Base-by-base conservation (phyloP, 35 echinoderm and acorn worm species). In the Eucidaris tribuloides region DNA sequence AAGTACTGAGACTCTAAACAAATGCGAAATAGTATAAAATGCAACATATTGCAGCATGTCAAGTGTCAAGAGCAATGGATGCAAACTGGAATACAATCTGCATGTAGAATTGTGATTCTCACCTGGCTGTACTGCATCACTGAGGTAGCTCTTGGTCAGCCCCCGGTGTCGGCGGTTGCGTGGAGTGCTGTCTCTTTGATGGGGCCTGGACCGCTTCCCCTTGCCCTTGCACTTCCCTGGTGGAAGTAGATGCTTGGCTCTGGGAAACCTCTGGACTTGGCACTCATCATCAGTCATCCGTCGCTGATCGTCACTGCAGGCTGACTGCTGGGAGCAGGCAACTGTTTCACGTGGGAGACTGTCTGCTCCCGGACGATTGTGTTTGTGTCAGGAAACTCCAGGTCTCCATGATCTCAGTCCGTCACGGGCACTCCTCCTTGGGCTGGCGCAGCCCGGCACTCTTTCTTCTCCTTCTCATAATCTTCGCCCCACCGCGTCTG, bases 381-480 rank as follows among this genome's bases (percentile, higher is more conserved):
- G 80, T 40, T 70, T 81, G 58, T 22, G 29, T 81, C 42, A 68
- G 78, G 70, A 86, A 77, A 72, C 44, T 27, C 77, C 77, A 81
- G 56, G 86, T 81, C 41, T 49, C 78, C 86, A 81, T 81, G 78
- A 81, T 88, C 77, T 88, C 11, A 41, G 57, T 88, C 81, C 42
- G 42, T 88, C 86, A 32, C 77, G 3, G 13, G 11, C 86, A 68
- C 77, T 71, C 86, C 77, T 88, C 77, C 81, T 19, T 52, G 62
- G 62, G 58, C 71, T 81, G 86, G 86, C 20, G 77, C 86, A 65
- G 76, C 78, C 41, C 86, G 77, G 39, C 58, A 68, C 59, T 81
- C 71, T 38, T 87, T 87, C 45, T 87, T 55, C 59, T 80, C 65
- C 58, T 88, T 88, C n/a, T 81, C 58, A 81, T 68, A 45, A 68